Percentiles rank a stretch among this genome's conserved stretches.
Evolutionary conservation across 2,888 invertebrate genomes (phyloP).

Genomic region (Acanthacorydalis orientalis): DNA sequence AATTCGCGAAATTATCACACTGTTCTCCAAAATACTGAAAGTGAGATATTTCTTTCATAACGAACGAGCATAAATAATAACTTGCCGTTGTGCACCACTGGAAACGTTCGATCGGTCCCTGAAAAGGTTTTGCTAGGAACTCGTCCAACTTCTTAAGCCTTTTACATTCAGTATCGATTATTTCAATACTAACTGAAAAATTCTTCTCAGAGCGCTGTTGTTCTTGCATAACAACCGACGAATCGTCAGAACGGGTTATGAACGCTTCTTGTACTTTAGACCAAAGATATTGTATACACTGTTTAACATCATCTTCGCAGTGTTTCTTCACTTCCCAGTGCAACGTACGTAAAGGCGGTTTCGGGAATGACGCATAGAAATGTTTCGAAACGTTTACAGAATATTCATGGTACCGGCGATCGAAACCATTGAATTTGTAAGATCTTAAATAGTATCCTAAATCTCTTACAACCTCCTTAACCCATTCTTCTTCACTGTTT

Average conservation of each 20-base stretch:
- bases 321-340: slow-evolving; percentile 44
- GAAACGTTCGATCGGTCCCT: slow-evolving; percentile 37
- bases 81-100: slow-evolving; percentile 44
- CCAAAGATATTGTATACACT: slow-evolving; percentile 37
- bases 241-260: slow-evolving; percentile 33
- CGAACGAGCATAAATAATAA: slow-evolving; percentile 52
- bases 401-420: slow-evolving; percentile 26
- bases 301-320: slow-evolving; percentile 33
- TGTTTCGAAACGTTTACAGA: slow-evolving; percentile 13
- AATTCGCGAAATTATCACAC: slow-evolving; percentile 45
- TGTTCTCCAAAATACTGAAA: slow-evolving; percentile 34
- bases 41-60: slow-evolving; percentile 34
- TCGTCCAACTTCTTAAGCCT: slow-evolving; percentile 27
- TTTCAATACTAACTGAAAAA: slow-evolving; percentile 22
- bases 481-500: slow-evolving; percentile 16
- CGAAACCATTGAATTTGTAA: slow-evolving; percentile 47
- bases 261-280: slow-evolving; percentile 23
- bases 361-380: slow-evolving; percentile 32
- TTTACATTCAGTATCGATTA: slow-evolving; percentile 32
- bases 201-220: slow-evolving; percentile 25
- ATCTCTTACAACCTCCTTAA: slow-evolving; percentile 32
- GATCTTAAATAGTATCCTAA: slow-evolving; percentile 42
- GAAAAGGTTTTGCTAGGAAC: slow-evolving; percentile 32
- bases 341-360: slow-evolving; percentile 34
- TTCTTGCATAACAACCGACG: slow-evolving; percentile 28